Evolutionary conservation across 1,140 invertebrate genomes (phyloP).

Genomic region (Sminthurinus signatus): DNA sequence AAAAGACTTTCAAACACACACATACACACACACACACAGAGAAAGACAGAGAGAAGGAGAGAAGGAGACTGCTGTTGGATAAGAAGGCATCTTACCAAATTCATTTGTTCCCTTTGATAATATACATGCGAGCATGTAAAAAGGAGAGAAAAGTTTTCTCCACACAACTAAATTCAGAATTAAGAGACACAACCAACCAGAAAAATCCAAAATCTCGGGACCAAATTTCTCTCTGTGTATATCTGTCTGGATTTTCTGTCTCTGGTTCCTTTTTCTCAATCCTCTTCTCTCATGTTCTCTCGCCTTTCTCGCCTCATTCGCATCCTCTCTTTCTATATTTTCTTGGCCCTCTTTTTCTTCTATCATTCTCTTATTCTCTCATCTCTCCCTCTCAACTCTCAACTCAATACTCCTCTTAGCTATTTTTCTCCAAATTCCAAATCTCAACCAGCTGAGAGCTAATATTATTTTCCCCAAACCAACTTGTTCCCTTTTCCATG

Average conservation of each 20-base stretch:
- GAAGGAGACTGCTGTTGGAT: no score
- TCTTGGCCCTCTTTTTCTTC: background rate
- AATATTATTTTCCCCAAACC: conserved; percentile 15
- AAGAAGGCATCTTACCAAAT: conserved; percentile 29
- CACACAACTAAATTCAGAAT: conserved; percentile 35
- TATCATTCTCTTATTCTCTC: background rate
- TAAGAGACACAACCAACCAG: conserved; percentile 34
- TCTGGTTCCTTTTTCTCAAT: no score
- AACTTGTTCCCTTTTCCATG: background rate
- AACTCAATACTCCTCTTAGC: background rate
- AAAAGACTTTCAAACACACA: conserved; percentile 38
- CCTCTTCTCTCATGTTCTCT: conserved; percentile 14
- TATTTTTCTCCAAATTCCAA: background rate
- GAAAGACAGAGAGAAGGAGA: no score
- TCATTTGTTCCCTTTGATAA: conserved; percentile 36
- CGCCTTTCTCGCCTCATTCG: conserved; percentile 1
- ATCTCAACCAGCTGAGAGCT: background rate
- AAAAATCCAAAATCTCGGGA: no score
- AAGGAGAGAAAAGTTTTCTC: conserved; percentile 33
- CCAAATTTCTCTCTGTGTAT: no score
- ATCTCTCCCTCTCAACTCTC: background rate
- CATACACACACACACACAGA: no score
- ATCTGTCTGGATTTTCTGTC: no score
- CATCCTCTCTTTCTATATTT: background rate
- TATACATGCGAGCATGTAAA: no score